These are phyloP conservation scores for Orussus abietinus DNA, from an alignment of 1,140 invertebrate genomes.

Conservation along the genomic window DNA sequence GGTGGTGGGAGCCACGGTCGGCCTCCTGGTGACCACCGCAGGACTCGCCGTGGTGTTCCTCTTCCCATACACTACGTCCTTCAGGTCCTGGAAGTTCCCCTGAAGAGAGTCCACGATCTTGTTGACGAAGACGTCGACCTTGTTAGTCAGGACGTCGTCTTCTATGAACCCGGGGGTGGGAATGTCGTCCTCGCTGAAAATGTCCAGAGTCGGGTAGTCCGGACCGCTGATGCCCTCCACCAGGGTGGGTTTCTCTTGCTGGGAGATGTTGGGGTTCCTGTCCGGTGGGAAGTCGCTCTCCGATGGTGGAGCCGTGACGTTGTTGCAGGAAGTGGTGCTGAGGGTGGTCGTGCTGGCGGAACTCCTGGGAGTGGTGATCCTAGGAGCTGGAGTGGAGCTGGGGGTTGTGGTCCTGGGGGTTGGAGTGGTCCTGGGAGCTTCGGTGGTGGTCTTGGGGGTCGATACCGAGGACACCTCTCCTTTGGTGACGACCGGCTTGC, in stretches of 20 bases:
- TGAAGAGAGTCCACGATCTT: constrained; percentile 78
- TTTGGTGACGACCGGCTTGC: constrained; percentile 30
- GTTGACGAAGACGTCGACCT: constrained; percentile 76
- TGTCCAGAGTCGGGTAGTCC: constrained; percentile 50
- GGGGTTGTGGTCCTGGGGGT: constrained; percentile 20
- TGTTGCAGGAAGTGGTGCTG: constrained; percentile 26
- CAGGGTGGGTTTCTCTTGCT: constrained; percentile 48
- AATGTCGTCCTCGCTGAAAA: constrained; percentile 59
- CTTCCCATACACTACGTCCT: constrained; percentile 68
- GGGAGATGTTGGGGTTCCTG: constrained; percentile 65
- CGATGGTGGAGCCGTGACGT: constrained; percentile 58
- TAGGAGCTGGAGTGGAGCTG: constrained; percentile 9
- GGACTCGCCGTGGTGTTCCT: constrained; percentile 44
- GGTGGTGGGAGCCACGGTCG: constrained; percentile 25
- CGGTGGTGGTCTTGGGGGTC: constrained; percentile 4
- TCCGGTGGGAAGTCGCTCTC: constrained; percentile 80
- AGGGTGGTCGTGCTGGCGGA: too few relatives aligned
- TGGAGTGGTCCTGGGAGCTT: constrained; percentile 15
- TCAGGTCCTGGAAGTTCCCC: constrained; percentile 74
- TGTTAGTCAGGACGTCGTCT: constrained; percentile 70
- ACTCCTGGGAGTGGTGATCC: too few relatives aligned
- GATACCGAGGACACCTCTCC: too few relatives aligned
- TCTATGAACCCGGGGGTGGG: constrained; percentile 70
- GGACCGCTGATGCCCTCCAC: constrained; percentile 57
- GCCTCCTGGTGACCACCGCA: constrained; percentile 32